Conservation (phyloP, 1,140 invertebrate species). For the Hyles euphorbiae region DNA sequence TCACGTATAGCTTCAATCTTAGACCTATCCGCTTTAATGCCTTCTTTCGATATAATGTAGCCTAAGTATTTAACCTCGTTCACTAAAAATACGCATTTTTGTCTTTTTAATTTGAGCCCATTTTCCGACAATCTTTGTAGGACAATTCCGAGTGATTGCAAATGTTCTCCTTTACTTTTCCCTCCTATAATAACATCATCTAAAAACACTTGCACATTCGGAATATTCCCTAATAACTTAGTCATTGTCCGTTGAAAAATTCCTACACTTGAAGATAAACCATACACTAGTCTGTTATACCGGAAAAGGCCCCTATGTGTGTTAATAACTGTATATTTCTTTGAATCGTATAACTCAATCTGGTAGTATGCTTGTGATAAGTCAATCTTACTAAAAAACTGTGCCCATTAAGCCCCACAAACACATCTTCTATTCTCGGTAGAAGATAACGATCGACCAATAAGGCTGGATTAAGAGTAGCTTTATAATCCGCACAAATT, state of each 20-base stretch:
- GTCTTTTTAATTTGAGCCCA: conserved; percentile 32
- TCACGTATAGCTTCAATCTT: conserved; percentile 57
- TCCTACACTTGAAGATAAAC: conserved; percentile 27
- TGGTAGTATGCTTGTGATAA: conserved; percentile 45
- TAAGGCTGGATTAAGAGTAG: conserved; percentile 27
- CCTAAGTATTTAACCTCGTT: conserved; percentile 36
- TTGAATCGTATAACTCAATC: too few relatives aligned
- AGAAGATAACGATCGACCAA: too few relatives aligned
- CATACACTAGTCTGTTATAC: conserved; percentile 35
- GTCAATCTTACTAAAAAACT: conserved; percentile 48
- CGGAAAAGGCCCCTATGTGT: conserved; percentile 35
- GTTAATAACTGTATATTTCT: conserved; percentile 19
- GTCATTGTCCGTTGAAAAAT: conserved; percentile 33
- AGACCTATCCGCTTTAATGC: conserved; percentile 36
- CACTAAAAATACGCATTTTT: too few relatives aligned
- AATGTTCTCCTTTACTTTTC: conserved; percentile 10
- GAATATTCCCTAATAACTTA: conserved; percentile 22
- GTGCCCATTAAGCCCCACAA: conserved; percentile 26
- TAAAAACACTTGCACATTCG: conserved; percentile 27
- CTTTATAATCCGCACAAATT: conserved; percentile 34
- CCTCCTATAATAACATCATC: conserved; percentile 30
- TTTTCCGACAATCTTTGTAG: conserved; percentile 10
- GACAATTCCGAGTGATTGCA: conserved; percentile 13
- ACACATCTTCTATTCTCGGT: too few relatives aligned
- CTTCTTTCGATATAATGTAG: conserved; percentile 29